These are phyloP conservation scores for Thalassoma bifasciatum DNA, from an alignment of 2,113 vertebrate genomes.

Conservation along the genomic window DNA sequence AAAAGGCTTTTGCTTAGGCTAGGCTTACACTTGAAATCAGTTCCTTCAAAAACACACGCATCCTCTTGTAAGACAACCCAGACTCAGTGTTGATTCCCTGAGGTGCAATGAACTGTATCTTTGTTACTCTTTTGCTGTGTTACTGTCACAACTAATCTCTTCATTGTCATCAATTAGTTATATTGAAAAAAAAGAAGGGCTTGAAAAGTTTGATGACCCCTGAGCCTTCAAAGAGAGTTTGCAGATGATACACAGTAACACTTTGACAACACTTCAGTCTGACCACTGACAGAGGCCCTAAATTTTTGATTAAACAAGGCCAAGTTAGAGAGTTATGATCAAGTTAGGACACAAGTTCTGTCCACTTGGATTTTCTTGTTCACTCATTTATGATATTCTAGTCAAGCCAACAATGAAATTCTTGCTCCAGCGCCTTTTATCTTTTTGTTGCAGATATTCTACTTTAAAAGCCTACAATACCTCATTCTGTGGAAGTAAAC, in stretches of 20 bases:
- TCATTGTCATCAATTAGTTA: slow-evolving; percentile 20
- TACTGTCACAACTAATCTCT: slow-evolving; percentile 24
- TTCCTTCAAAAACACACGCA: slow-evolving; percentile 25
- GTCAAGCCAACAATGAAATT: too few relatives aligned
- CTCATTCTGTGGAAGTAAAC: too few relatives aligned
- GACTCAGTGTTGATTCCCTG: slow-evolving; percentile 41
- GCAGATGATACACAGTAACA: slow-evolving; percentile 24
- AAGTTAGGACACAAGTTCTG: too few relatives aligned
- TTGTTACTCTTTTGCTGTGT: slow-evolving; percentile 21
- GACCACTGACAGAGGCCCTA: slow-evolving; percentile 25
- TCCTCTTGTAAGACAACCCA: slow-evolving; percentile 51
- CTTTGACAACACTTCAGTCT: slow-evolving; percentile 40
- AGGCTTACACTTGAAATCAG: slow-evolving; percentile 42
- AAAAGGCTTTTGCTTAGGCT: slow-evolving; percentile 57
- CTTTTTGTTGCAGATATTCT: too few relatives aligned
- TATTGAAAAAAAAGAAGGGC: background rate
- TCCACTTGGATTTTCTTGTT: too few relatives aligned
- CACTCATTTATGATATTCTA: too few relatives aligned
- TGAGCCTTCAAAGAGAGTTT: slow-evolving; percentile 4
- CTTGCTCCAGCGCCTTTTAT: too few relatives aligned
- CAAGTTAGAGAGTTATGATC: slow-evolving; percentile 33
- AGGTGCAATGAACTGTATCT: slow-evolving; percentile 11
- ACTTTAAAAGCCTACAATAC: too few relatives aligned
- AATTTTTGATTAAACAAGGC: slow-evolving; percentile 35
- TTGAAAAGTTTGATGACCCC: background rate